Evolutionary conservation across 2,797 vertebrate genomes (phyloP).

Genomic region (Gallinago nigripennis): DNA sequence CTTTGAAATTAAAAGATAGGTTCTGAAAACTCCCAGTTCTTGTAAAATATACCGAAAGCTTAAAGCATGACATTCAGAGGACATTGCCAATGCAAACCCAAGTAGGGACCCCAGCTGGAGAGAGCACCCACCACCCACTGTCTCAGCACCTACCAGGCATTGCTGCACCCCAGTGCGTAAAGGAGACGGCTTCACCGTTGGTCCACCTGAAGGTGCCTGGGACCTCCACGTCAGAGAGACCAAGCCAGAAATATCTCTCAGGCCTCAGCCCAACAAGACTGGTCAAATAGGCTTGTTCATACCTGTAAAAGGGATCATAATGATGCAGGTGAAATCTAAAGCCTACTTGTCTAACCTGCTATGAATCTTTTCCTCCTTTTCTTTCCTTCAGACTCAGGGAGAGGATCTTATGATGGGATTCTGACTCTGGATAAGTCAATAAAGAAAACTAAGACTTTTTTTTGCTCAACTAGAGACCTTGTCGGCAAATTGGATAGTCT

Average conservation of each 20-base stretch:
- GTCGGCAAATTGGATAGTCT: background rate
- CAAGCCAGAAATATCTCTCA: constrained; percentile 92
- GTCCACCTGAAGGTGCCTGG: constrained; percentile 84
- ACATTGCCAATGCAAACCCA: background rate
- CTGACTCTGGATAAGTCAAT: background rate
- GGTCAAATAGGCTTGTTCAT: constrained; percentile 90
- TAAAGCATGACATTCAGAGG: background rate
- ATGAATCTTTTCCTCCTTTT: background rate
- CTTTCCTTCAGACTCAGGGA: background rate
- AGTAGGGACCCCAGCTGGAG: fast-evolving
- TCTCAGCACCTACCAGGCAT: constrained; percentile 85
- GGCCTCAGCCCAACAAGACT: constrained; percentile 88
- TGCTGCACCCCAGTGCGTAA: constrained; percentile 88
- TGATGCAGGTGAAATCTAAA: background rate
- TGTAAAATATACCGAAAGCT: background rate
- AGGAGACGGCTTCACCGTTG: constrained; percentile 74
- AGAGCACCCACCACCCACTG: background rate
- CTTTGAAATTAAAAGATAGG: background rate
- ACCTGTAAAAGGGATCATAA: constrained; percentile 74
- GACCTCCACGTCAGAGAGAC: constrained; percentile 82
- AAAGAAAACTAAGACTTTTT: fast-evolving
- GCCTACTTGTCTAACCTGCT: background rate
- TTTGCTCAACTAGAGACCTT: background rate
- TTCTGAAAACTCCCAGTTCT: background rate
- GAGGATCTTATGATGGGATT: background rate